phyloP scores from a whole-genome alignment of 2,888 invertebrate species.

The Drosophila mimetica region DNA sequence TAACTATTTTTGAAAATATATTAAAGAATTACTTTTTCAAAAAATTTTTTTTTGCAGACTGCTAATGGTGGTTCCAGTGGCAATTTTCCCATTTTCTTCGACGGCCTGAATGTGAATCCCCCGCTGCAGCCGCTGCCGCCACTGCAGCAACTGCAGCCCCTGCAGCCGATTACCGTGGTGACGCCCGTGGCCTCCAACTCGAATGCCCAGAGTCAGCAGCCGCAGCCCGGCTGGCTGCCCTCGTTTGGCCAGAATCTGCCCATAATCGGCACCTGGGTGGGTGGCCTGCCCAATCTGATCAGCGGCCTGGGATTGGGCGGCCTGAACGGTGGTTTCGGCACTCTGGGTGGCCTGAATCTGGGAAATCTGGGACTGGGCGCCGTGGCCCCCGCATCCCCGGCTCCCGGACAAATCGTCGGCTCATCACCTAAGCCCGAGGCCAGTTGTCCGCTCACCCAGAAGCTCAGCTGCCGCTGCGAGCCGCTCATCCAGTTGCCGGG shows the following conservation, averaged over 20 bases:
- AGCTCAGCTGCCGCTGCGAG: constrained; percentile 74
- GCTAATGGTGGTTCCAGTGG: constrained; percentile 6
- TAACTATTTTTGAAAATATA: no score
- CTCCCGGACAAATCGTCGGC: neutral
- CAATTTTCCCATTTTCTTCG: constrained; percentile 59
- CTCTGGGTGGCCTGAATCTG: constrained; percentile 54
- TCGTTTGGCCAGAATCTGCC: constrained; percentile 70
- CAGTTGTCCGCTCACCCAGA: constrained; percentile 66
- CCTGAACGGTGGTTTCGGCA: constrained; percentile 47
- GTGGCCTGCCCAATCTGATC: constrained; percentile 62
- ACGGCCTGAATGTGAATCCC: constrained; percentile 34
- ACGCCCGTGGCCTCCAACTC: constrained; percentile 52
- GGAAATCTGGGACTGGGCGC: constrained; percentile 57
- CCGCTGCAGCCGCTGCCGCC: constrained; percentile 38
- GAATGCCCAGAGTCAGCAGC: constrained; percentile 45
- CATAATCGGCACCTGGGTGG: constrained; percentile 70
- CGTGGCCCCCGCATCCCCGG: constrained; percentile 42
- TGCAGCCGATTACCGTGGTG: constrained; percentile 63
- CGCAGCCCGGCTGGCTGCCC: constrained; percentile 58
- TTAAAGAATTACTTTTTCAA: no score
- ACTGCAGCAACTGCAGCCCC: constrained; percentile 32
- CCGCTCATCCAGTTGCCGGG: constrained; percentile 53
- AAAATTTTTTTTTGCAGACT: neutral
- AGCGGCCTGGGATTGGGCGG: constrained; percentile 41
- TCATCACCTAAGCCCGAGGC: constrained; percentile 21